Evolutionary conservation across 2,888 invertebrate species (phyloP).

Genomic region (Chrysolina americana): DNA sequence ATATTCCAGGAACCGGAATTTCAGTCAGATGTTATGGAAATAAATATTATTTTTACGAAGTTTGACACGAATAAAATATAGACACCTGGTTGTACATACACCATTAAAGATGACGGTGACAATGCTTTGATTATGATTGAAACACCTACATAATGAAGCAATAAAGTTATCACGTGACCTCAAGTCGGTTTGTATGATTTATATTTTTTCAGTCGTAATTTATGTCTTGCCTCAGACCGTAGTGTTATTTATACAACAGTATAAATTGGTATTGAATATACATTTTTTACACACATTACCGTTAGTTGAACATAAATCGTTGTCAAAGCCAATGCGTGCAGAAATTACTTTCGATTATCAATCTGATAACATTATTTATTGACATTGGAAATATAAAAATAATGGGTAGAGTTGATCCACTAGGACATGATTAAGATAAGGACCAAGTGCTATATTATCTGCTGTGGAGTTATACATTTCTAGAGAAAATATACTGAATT

Average conservation of each 20-base stretch:
- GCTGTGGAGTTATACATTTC: too few relatives aligned
- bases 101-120: too few relatives aligned
- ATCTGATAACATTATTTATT: background rate
- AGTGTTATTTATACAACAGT: background rate
- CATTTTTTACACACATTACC: background rate
- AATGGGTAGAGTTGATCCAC: too few relatives aligned
- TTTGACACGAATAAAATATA: too few relatives aligned
- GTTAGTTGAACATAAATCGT: background rate
- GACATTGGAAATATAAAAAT: background rate
- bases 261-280: constrained; percentile 1
- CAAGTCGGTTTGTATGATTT: background rate
- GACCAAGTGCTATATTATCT: too few relatives aligned
- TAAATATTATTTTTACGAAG: background rate
- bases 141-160: too few relatives aligned
- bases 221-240: background rate
- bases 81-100: too few relatives aligned
- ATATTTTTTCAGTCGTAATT: background rate
- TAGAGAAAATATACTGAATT: too few relatives aligned
- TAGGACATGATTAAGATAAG: too few relatives aligned
- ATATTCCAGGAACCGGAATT: background rate
- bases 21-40: background rate
- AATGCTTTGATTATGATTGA: too few relatives aligned
- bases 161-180: too few relatives aligned
- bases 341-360: background rate
- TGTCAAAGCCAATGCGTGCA: background rate